Base-by-base conservation (phyloP, 2,888 invertebrate genomes). In the Dryomyza anilis region DNA sequence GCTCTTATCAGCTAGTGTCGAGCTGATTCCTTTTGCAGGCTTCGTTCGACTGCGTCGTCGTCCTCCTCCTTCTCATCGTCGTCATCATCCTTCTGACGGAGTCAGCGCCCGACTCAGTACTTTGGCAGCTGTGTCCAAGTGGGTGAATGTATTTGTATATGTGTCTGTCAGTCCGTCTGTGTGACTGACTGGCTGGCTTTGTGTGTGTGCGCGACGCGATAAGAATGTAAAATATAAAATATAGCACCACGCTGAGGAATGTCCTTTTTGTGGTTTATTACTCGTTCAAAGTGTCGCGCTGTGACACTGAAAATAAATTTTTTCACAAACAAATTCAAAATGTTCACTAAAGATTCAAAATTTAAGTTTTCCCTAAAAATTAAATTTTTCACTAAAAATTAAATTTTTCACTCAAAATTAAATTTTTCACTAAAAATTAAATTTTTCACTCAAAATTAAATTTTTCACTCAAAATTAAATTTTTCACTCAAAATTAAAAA, bases 191-290 rank as follows among this genome's bases (percentile, higher is more conserved):
- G 39, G 30, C 36, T 64, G 36, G 16, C 8, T 39, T 19, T 33
- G 29, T 52, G 52, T 45, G 57, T 52, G 39, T 61, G 58, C 50
- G 71, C 74, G 69, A 71, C 72, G 77, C 80, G 82, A 82, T 82
- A 82, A 82, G 81, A 79, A 79, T 80, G 81, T 80, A 80, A 82
- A 82, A 82, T 82, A 82, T 81, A 82, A 79, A 76, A 77, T 78
- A 77, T 78, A 77, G 77, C 75, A 74, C 71, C 71, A 64, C 65
- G 69, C 73, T 75, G 80, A 81, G 78, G 79, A 81, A 81, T 81
- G 81, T 80, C 81, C 81, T 81, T 80, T 81, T 81, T 78, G 72
- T 75, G 72, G 69, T 69, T 39, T 39, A 39, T 39, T n/a, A 39
- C 39, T n/a, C 39, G 3, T 3, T 39, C 7, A n/a, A n/a, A n/a